Evolutionary conservation across 2,797 vertebrate genomes (phyloP).

Genomic region (Muscicapa striata): DNA sequence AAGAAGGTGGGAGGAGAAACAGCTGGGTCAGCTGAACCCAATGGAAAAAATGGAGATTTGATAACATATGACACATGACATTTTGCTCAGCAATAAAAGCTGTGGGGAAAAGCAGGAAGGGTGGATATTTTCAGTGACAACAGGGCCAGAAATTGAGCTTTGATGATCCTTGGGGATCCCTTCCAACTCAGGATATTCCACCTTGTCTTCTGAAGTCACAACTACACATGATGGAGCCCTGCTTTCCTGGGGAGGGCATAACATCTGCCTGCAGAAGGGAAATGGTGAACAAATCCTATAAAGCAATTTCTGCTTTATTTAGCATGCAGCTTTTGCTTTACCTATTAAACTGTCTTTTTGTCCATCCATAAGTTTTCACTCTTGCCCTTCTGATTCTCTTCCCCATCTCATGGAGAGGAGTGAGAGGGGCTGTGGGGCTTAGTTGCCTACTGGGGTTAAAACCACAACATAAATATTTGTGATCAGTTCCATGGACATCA

Average conservation of each 20-base stretch:
- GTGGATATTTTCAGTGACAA: neutral
- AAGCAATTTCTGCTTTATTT: neutral
- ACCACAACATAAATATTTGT: neutral
- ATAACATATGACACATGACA: rapidly evolving
- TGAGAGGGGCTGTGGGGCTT: neutral
- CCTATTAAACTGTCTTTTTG: neutral
- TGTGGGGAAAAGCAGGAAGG: neutral
- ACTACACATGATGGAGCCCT: rapidly evolving
- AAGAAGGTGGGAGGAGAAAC: neutral
- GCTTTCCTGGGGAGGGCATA: neutral
- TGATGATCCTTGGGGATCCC: rapidly evolving
- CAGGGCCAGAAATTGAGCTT: neutral
- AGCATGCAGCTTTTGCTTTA: neutral
- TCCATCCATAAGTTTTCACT: neutral
- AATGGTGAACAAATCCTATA: neutral
- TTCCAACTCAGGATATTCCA: neutral
- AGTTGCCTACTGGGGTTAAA: neutral
- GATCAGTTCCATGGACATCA: neutral
- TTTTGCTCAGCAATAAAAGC: neutral
- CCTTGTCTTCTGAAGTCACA: neutral
- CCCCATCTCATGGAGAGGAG: neutral
- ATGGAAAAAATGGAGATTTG: neutral
- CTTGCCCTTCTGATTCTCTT: neutral
- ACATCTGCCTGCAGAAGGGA: neutral
- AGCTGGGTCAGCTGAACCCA: neutral